These are phyloP conservation scores for Papilio elwesi DNA, from an alignment of 2,888 invertebrate genomes.

Conservation along the genomic window DNA sequence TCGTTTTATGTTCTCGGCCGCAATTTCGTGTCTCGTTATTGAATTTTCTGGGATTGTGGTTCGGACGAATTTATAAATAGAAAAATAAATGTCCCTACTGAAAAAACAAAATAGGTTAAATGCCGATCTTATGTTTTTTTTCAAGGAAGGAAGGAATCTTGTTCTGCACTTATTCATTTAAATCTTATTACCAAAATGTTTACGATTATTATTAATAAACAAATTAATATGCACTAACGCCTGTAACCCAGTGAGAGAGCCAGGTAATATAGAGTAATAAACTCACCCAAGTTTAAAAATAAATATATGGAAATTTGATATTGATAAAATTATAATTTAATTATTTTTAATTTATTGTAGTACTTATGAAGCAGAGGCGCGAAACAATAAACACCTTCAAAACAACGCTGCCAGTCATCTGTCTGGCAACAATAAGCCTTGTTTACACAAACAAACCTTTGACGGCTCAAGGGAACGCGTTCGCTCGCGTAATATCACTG, in stretches of 20 bases:
- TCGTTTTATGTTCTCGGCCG: slow-evolving; percentile 20
- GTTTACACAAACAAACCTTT: slow-evolving; percentile 6
- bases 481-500: background rate
- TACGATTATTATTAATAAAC: no score
- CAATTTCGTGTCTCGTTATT: slow-evolving; percentile 31
- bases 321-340: background rate
- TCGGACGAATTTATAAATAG: slow-evolving; percentile 32
- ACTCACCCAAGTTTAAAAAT: no score
- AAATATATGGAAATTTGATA: no score
- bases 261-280: no score
- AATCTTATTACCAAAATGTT: no score
- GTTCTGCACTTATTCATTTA: no score
- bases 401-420: background rate
- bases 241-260: no score
- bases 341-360: slow-evolving; percentile 12
- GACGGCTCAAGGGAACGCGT: background rate
- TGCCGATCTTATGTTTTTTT: background rate
- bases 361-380: background rate
- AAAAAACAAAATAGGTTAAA: background rate
- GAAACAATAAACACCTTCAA: slow-evolving; percentile 15
- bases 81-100: slow-evolving; percentile 2
- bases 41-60: slow-evolving; percentile 25
- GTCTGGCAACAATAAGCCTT: background rate
- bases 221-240: no score
- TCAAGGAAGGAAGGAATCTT: no score